These are phyloP conservation scores for Eunapius fragilis DNA, from an alignment of 37 sponge, comb jelly and placozoan species.

Conservation along the genomic window DNA sequence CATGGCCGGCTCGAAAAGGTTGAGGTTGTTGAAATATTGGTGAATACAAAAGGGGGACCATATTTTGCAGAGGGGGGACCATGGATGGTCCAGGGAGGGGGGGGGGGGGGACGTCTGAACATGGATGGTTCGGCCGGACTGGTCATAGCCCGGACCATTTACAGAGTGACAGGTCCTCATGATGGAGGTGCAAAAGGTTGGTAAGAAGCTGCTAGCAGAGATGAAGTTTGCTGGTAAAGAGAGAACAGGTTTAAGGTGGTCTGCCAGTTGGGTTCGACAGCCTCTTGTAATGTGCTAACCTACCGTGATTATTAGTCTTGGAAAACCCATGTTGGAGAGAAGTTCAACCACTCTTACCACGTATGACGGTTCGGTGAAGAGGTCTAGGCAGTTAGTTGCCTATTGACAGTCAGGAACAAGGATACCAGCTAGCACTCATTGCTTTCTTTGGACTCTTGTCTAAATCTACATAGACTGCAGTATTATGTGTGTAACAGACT, in stretches of 20 bases:
- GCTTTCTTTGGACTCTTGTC: slow-evolving; percentile 8
- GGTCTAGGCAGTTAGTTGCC: background rate
- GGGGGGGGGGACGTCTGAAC: no score
- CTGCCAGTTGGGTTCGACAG: background rate
- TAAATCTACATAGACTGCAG: background rate
- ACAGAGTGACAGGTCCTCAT: no score
- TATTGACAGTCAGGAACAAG: background rate
- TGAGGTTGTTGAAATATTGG: no score
- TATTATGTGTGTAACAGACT: no score
- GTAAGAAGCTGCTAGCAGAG: background rate
- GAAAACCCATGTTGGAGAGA: background rate
- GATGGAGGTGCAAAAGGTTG: background rate
- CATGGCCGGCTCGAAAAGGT: no score
- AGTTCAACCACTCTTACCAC: background rate
- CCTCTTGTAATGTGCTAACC: background rate
- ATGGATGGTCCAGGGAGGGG: no score
- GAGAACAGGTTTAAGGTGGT: background rate
- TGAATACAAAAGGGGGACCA: no score
- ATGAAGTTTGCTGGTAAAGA: background rate
- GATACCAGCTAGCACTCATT: background rate
- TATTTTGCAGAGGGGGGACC: no score
- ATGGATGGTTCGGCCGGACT: no score
- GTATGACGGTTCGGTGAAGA: background rate
- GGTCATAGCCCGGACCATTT: no score
- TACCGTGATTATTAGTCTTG: background rate